Percentiles rank a stretch among this genome's conserved stretches.
Evolutionary conservation across 2,113 vertebrate species (phyloP).

Genomic region (Daboia siamensis): DNA sequence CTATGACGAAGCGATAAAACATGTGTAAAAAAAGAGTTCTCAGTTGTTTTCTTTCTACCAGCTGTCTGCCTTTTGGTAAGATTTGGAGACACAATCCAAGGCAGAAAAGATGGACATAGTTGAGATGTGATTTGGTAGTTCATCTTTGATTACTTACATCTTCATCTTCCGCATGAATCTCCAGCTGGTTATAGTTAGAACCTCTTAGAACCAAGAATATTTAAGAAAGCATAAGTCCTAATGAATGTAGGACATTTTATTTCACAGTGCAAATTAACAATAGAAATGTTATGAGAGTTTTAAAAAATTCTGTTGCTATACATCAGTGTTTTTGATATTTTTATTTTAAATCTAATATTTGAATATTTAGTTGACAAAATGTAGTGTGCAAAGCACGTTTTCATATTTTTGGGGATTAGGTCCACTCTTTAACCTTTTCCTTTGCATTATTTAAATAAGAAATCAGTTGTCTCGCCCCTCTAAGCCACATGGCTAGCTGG

Average conservation of each 20-base stretch:
- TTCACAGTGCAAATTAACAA: background rate
- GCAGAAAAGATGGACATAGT: background rate
- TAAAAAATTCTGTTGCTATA: background rate
- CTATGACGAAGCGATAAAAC: background rate
- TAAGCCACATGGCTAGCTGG: conserved; percentile 5
- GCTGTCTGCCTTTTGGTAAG: background rate
- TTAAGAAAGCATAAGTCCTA: background rate
- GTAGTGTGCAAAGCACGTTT: conserved; percentile 37
- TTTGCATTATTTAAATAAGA: conserved; percentile 24
- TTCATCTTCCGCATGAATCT: background rate
- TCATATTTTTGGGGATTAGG: conserved; percentile 40
- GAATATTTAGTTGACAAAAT: conserved; percentile 38
- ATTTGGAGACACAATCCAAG: background rate
- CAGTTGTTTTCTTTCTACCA: background rate
- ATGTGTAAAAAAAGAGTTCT: background rate
- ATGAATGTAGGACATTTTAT: background rate
- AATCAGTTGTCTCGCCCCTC: background rate
- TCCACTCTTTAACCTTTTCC: conserved; percentile 1
- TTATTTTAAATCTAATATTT: background rate
- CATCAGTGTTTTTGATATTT: background rate
- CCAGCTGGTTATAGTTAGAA: background rate
- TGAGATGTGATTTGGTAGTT: background rate
- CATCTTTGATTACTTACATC: background rate
- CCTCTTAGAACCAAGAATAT: background rate
- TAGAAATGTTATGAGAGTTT: background rate